Conservation (phyloP, 2,797 vertebrate species). For the Argyrosomus regius region DNA sequence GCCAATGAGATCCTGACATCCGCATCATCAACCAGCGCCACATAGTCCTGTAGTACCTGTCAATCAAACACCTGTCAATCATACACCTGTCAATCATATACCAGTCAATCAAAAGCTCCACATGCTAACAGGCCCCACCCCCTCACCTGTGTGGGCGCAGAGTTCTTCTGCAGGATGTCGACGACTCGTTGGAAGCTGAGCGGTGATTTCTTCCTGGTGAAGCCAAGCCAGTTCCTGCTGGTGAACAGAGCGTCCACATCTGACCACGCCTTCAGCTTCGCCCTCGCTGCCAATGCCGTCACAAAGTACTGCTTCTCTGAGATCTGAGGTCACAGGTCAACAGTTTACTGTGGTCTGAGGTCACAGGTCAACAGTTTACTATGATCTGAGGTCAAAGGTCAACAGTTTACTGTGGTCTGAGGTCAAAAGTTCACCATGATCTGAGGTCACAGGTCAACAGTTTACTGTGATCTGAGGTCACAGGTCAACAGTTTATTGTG, state of each 20-base stretch:
- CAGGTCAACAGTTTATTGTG: too few species aligned
- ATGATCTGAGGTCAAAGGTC: slow-evolving; percentile 86
- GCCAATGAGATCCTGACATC: slow-evolving; percentile 90
- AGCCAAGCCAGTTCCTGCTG: slow-evolving; percentile 95
- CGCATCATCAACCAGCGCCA: slow-evolving; percentile 91
- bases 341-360: too few species aligned
- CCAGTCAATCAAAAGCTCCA: background rate
- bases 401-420: background rate
- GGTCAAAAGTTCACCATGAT: background rate
- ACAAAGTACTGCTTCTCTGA: slow-evolving; percentile 95
- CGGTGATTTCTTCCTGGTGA: slow-evolving; percentile 93
- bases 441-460: too few species aligned
- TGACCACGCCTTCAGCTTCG: slow-evolving; percentile 93
- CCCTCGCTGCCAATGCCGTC: slow-evolving; percentile 92
- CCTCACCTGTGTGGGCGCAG: slow-evolving; percentile 90
- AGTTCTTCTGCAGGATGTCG: slow-evolving; percentile 95
- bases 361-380: slow-evolving; percentile 43
- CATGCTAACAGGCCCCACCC: background rate
- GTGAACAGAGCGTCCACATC: slow-evolving; percentile 95
- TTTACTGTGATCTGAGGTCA: too few species aligned
- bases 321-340: slow-evolving; percentile 84
- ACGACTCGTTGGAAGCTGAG: slow-evolving; percentile 94
- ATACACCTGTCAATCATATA: background rate
- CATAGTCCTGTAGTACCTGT: slow-evolving; percentile 94
- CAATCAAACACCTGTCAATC: background rate